phyloP scores from a whole-genome alignment of 2,113 vertebrate species.

The Oxyura jamaicensis region DNA sequence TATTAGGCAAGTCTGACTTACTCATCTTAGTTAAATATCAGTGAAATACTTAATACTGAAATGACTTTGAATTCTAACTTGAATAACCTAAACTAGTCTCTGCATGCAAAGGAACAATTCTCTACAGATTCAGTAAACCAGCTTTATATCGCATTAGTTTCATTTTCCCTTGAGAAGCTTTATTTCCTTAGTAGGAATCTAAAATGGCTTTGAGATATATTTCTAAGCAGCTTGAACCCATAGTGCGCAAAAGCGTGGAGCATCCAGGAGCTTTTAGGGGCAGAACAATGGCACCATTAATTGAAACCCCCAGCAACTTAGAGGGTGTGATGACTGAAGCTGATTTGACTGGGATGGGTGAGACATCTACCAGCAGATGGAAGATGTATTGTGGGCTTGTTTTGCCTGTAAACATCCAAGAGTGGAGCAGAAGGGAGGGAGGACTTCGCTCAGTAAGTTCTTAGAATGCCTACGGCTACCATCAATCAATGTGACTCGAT shows the following conservation, averaged over 20 bases:
- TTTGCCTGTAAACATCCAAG: background rate
- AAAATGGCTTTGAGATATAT: background rate
- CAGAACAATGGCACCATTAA: background rate
- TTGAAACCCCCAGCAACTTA: background rate
- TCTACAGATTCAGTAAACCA: background rate
- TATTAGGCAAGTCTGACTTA: background rate
- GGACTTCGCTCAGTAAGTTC: constrained; percentile 23
- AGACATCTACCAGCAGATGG: background rate
- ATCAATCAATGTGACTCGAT: background rate
- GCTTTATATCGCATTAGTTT: background rate
- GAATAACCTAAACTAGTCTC: background rate
- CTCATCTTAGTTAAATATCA: background rate
- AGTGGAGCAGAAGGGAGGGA: background rate
- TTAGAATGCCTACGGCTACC: background rate
- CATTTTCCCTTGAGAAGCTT: background rate
- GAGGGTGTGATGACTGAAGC: background rate
- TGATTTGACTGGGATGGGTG: background rate
- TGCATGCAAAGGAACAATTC: background rate
- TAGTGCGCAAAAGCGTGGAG: background rate
- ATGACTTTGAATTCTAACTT: background rate
- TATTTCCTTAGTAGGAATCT: background rate
- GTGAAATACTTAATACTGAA: background rate
- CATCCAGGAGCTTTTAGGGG: background rate
- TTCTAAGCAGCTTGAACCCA: background rate
- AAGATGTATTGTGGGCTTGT: background rate